These are phyloP conservation scores for Lepus townsendii DNA, from an alignment of 2,797 vertebrate genomes.

Conservation along the genomic window DNA sequence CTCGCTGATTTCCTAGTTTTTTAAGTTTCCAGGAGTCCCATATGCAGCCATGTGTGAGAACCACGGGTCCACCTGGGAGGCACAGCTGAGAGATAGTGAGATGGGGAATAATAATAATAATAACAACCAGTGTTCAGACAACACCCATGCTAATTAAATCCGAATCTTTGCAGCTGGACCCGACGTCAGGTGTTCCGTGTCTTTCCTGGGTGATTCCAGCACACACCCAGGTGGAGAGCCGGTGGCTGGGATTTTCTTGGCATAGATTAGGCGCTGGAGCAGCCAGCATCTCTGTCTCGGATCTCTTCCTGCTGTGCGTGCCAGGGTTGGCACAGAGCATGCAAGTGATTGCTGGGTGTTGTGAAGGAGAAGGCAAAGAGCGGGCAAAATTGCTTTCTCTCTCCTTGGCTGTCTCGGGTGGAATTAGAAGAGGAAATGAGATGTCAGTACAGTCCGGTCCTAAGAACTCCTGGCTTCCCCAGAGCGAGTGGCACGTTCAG, in stretches of 20 bases:
- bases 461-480: constrained; percentile 20
- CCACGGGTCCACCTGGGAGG: no score
- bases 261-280: neutral
- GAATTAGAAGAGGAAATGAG: constrained; percentile 71
- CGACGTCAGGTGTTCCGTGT: neutral
- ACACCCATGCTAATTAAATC: neutral
- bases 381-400: neutral
- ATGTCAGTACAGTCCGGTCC: constrained; percentile 8
- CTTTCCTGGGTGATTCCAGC: neutral
- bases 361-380: neutral
- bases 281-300: neutral
- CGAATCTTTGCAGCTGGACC: neutral
- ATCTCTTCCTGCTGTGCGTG: fast-evolving
- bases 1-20: neutral
- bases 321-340: neutral
- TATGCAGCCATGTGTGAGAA: no score
- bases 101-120: no score
- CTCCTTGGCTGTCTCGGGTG: neutral
- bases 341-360: neutral
- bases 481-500: neutral
- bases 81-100: no score
- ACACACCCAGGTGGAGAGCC: neutral
- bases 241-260: neutral
- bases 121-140: neutral
- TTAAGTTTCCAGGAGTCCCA: no score